phyloP scores from a whole-genome alignment of 2,888 invertebrate species.

The Glyphotaelius pellucidus region DNA sequence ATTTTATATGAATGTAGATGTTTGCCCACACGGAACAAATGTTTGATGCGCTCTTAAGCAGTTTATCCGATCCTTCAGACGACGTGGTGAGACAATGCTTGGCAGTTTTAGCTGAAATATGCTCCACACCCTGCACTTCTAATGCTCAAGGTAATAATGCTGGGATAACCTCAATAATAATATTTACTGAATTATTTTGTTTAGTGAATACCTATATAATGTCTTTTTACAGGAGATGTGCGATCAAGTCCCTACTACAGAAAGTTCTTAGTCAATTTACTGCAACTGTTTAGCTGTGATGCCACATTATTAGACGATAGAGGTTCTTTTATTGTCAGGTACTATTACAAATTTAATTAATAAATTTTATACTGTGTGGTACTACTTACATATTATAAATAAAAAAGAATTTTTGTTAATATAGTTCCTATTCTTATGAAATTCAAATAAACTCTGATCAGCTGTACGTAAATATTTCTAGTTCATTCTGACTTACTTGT shows the following conservation, averaged over 20 bases:
- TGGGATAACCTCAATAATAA: neutral
- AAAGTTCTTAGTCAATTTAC: constrained; percentile 91
- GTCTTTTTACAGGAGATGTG: constrained; percentile 67
- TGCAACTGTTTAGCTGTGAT: constrained; percentile 91
- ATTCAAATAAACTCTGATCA: neutral
- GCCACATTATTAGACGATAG: constrained; percentile 91
- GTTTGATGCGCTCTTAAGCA: constrained; percentile 87
- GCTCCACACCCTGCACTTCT: constrained; percentile 69
- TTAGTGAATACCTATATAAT: neutral
- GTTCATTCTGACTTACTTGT: too few relatives aligned
- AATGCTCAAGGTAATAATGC: constrained; percentile 57
- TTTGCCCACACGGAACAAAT: constrained; percentile 83
- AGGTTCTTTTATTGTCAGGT: constrained; percentile 97
- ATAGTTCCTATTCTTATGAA: neutral
- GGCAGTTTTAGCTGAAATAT: constrained; percentile 92
- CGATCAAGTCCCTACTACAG: constrained; percentile 83
- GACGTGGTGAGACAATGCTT: constrained; percentile 96
- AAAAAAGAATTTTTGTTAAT: neutral
- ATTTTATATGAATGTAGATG: constrained; percentile 80
- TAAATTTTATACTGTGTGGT: neutral
- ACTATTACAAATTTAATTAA: constrained; percentile 65
- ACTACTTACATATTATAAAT: neutral
- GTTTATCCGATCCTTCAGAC: constrained; percentile 93
- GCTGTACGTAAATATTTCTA: too few relatives aligned
- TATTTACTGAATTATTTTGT: neutral